Conservation (phyloP, 2,113 vertebrate genomes). For the Tylochromis polylepis region DNA sequence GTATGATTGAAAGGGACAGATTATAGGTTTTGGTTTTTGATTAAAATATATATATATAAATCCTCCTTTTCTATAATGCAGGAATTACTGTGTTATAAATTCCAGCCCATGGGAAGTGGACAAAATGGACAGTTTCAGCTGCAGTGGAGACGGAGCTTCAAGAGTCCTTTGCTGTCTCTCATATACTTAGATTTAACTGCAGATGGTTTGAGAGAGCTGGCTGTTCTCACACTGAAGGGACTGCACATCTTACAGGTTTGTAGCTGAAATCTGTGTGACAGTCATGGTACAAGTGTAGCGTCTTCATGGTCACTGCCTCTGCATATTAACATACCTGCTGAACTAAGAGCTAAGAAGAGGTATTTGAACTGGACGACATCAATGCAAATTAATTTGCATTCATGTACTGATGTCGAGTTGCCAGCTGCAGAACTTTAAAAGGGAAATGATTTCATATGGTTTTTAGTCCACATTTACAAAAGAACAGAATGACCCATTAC, state of each 20-base stretch:
- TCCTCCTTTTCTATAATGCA: slow-evolving; percentile 35
- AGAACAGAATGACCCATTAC: not conserved
- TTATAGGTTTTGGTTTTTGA: not conserved
- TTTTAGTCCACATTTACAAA: not conserved
- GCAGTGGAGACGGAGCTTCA: slow-evolving; percentile 83
- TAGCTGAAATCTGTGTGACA: not conserved
- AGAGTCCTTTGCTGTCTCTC: slow-evolving; percentile 83
- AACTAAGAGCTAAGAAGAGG: not conserved
- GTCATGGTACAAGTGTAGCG: not conserved
- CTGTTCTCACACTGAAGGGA: slow-evolving; percentile 84
- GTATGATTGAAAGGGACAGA: not conserved
- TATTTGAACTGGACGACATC: not conserved
- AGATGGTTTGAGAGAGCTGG: slow-evolving; percentile 82
- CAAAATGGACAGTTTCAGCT: slow-evolving; percentile 68
- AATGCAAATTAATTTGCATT: not conserved
- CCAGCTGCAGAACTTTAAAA: not conserved
- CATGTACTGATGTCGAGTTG: not conserved
- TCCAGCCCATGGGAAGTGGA: slow-evolving; percentile 14
- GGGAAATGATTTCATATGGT: not conserved
- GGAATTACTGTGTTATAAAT: slow-evolving; percentile 90
- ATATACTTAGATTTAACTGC: slow-evolving; percentile 83
- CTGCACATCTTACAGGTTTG: slow-evolving; percentile 85
- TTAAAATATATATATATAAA: not conserved
- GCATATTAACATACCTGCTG: not conserved
- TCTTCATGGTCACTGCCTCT: not conserved